Base-by-base conservation (phyloP, 2,113 vertebrate genomes). In the Dissostichus mawsoni region DNA sequence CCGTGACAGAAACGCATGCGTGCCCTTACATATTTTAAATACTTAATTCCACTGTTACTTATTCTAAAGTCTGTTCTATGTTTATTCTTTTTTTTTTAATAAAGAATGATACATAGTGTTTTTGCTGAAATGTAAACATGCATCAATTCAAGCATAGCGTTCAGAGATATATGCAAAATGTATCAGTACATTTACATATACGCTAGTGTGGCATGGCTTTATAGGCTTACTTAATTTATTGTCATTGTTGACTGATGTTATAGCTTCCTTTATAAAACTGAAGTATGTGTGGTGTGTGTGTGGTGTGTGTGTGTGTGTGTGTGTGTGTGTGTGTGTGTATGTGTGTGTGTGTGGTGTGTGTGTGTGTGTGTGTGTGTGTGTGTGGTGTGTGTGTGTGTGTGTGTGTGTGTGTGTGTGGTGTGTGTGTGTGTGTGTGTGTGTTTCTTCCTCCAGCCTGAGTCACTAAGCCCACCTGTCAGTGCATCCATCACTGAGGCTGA, bases 401-500 rank as follows among this genome's bases (percentile, higher is more conserved):
- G 56, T 25, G 23, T 29, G 4, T 55, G 23, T 44, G 36, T 57
- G 55, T 52, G 58, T 61, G 63, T 74, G 48, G 14, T 29, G 45
- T 63, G 55, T 52, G 53, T 56, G 59, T 74, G 13, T 41, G 75
- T 57, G 23, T 45, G 47, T 65, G 51, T 57, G 52, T 59, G 65
- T 78, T 59, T 90, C 36, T 76, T 52, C 75, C 82, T 84, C 86
- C 78, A 82, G 55, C 66, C 52, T 80, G 78, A 84, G 57, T 85
- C 69, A 79, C 73, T 88, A 71, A 84, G 83, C 85, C 81, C 74
- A 87, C 61, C 83, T 86, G 87, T 92, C 89, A 90, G 65, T 76
- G 87, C 86, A 87, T 90, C 86, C 86, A 86, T 89, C 72, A 92
- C 73, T 81, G 70, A 86, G 75, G 77, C 88, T 74, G 86, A 87